A percentile compares a stretch with the other conserved stretches of the same genome.
These are phyloP conservation scores for Brachyrhaphis roseni DNA, from an alignment of 2,797 vertebrate species.

Conservation along the genomic window DNA sequence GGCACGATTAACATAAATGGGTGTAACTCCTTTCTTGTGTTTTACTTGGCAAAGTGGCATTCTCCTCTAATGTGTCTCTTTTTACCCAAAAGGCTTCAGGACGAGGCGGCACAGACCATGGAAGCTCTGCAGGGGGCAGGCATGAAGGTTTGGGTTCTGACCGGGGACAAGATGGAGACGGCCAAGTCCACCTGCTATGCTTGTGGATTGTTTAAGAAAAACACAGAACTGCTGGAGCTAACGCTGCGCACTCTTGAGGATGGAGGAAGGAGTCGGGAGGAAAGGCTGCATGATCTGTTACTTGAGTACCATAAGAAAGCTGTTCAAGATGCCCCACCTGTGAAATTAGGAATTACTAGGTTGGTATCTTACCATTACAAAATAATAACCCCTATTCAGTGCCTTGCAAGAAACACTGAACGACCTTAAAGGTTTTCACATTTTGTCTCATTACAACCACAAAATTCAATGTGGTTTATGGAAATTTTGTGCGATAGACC, in stretches of 20 bases:
- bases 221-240: slow-evolving; percentile 92
- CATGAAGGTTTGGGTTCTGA: slow-evolving; percentile 97
- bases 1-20: neutral
- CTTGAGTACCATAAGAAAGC: slow-evolving; percentile 91
- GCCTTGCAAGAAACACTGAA: neutral
- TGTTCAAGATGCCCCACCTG: slow-evolving; percentile 85
- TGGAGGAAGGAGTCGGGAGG: slow-evolving; percentile 80
- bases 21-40: neutral
- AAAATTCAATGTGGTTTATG: neutral
- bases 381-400: neutral
- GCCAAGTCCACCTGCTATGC: slow-evolving; percentile 97
- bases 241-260: slow-evolving; percentile 87
- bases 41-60: neutral
- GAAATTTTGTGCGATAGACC: neutral
- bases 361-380: slow-evolving; percentile 49
- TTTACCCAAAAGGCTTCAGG: slow-evolving; percentile 86
- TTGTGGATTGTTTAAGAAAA: slow-evolving; percentile 92
- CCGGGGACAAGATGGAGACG: slow-evolving; percentile 98
- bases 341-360: slow-evolving; percentile 84
- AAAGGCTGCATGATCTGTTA: slow-evolving; percentile 89
- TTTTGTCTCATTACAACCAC: neutral
- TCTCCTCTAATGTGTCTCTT: neutral
- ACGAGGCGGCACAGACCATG: slow-evolving; percentile 93
- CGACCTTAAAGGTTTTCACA: neutral
- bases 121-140: slow-evolving; percentile 93